Evolutionary conservation across 2,113 vertebrate species (phyloP).

Genomic region (Crocuta crocuta): DNA sequence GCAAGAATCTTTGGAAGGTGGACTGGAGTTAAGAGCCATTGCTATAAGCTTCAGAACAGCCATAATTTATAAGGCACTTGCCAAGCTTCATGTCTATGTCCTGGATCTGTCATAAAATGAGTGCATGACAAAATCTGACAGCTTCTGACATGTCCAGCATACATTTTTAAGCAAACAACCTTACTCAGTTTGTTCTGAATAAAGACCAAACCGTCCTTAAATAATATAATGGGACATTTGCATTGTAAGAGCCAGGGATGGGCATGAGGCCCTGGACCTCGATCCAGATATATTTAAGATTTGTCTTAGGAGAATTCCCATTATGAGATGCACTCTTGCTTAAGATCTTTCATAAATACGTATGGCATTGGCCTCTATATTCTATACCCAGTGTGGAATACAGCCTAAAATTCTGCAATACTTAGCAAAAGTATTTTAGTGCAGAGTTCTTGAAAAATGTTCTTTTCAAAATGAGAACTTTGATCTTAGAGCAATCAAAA

Average conservation of each 20-base stretch:
- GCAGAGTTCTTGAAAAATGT: background rate
- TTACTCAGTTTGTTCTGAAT: constrained; percentile 57
- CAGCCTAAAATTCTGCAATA: background rate
- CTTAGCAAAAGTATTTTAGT: background rate
- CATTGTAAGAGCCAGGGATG: background rate
- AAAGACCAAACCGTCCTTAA: constrained; percentile 43
- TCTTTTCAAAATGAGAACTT: background rate
- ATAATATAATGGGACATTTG: constrained; percentile 54
- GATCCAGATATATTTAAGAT: background rate
- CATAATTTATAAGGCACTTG: constrained; percentile 69
- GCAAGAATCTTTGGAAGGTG: constrained; percentile 31
- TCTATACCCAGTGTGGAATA: background rate
- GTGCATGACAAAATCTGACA: constrained; percentile 57
- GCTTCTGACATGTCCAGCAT: constrained; percentile 60
- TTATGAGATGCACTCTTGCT: background rate
- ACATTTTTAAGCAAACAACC: constrained; percentile 67
- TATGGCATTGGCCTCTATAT: background rate
- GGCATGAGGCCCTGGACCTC: background rate
- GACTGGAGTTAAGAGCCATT: background rate
- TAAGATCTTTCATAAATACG: constrained; percentile 30
- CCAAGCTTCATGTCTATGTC: constrained; percentile 54
- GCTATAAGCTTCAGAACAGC: background rate
- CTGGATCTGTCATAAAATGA: constrained; percentile 78
- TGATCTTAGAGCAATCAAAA: background rate
- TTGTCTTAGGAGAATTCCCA: background rate